These are phyloP conservation scores for Ophiodon elongatus DNA, from an alignment of 2,113 vertebrate species.

Conservation along the genomic window DNA sequence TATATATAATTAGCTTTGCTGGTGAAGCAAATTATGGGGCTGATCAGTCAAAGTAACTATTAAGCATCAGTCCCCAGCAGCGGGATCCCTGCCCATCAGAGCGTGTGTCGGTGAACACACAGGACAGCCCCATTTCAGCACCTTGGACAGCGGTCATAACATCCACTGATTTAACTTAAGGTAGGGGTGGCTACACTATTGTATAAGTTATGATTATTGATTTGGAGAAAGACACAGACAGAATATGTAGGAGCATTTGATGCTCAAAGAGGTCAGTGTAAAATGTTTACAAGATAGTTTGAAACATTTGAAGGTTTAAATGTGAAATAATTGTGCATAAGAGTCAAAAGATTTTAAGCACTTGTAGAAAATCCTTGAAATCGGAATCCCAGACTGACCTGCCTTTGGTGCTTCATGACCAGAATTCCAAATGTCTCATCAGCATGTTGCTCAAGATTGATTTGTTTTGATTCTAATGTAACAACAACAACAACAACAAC, in stretches of 20 bases:
- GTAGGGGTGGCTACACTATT: not conserved
- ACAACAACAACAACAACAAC: slow-evolving; percentile 30
- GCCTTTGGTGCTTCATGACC: slow-evolving; percentile 1
- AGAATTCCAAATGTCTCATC: slow-evolving; percentile 23
- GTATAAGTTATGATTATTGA: too few species aligned
- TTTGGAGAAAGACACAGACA: not conserved
- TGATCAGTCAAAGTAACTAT: slow-evolving; percentile 7
- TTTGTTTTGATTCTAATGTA: slow-evolving; percentile 27
- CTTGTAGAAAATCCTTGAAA: not conserved
- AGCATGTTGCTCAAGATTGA: slow-evolving; percentile 23
- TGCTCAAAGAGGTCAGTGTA: not conserved
- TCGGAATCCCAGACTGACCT: not conserved
- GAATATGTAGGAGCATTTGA: not conserved
- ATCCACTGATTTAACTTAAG: not conserved
- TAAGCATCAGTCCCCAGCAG: not conserved
- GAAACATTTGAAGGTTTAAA: not conserved
- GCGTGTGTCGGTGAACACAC: not conserved
- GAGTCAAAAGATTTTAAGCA: not conserved
- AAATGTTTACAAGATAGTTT: not conserved
- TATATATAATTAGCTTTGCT: not conserved
- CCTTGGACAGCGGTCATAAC: slow-evolving; percentile 42
- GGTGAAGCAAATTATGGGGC: not conserved
- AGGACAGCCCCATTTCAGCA: slow-evolving; percentile 35
- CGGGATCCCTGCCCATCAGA: not conserved
- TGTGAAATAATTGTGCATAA: not conserved